phyloP scores from a whole-genome alignment of 1,140 invertebrate genomes.

The Calycopis cecrops region DNA sequence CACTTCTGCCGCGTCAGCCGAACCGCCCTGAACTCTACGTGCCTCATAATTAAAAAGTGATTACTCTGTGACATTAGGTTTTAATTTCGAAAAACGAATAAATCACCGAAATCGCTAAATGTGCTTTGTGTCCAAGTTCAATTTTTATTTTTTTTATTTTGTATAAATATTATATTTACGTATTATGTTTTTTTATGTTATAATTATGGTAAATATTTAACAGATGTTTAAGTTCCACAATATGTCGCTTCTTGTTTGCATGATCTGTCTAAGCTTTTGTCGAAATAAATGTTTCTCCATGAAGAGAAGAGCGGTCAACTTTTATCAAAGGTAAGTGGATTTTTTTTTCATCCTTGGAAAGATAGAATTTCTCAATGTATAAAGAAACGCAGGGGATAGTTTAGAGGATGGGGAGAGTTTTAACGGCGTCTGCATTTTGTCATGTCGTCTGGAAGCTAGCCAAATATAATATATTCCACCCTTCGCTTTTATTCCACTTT shows the following conservation, averaged over 20 bases:
- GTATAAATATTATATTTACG: too few species aligned
- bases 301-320: conserved; percentile 10
- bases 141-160: conserved; percentile 3
- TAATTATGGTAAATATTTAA: too few species aligned
- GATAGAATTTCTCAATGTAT: not conserved
- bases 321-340: conserved; percentile 24
- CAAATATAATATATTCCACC: conserved; percentile 32
- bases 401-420: conserved; percentile 39
- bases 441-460: conserved; percentile 52
- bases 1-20: conserved; percentile 26
- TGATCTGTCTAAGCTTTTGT: conserved; percentile 37
- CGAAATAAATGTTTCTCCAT: conserved; percentile 24
- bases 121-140: conserved; percentile 6
- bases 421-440: conserved; percentile 60
- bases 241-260: conserved; percentile 37
- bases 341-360: not conserved
- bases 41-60: not conserved
- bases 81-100: not conserved
- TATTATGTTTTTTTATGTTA: too few species aligned
- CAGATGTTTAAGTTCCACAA: conserved; percentile 13
- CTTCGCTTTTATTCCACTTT: not conserved
- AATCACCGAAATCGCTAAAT: conserved; percentile 1
- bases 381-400: conserved; percentile 18
- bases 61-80: conserved; percentile 7
- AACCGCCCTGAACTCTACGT: conserved; percentile 20